These are phyloP conservation scores for Aquatica leii DNA, from an alignment of 2,888 invertebrate genomes.

Conservation along the genomic window DNA sequence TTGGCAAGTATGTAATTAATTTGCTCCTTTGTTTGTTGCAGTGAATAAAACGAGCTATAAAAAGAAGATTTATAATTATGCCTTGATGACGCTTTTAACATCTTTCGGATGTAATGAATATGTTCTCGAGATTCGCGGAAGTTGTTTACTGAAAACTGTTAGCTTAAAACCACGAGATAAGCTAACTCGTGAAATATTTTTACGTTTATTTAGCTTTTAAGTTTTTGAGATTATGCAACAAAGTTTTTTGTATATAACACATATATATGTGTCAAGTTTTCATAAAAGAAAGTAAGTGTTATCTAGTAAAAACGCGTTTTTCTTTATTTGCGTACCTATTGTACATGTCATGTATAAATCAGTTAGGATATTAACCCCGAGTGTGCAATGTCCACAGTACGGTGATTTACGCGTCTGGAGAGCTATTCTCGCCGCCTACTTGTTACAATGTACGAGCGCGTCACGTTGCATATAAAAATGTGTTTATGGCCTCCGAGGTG, in stretches of 20 bases:
- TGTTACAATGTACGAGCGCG: constrained; percentile 56
- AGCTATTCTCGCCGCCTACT: constrained; percentile 58
- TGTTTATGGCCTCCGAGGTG: constrained; percentile 57
- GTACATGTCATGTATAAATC: constrained; percentile 54
- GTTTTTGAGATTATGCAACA: constrained; percentile 27
- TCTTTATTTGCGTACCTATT: constrained; percentile 40
- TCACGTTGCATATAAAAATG: constrained; percentile 59
- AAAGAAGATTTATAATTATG: constrained; percentile 40
- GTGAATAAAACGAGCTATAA: constrained; percentile 26
- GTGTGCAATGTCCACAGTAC: constrained; percentile 58
- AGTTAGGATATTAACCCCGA: constrained; percentile 60
- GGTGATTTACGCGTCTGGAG: constrained; percentile 60
- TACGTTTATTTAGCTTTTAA: constrained; percentile 32
- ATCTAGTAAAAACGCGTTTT: constrained; percentile 12
- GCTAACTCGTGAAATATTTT: constrained; percentile 33
- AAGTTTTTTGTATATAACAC: constrained; percentile 15
- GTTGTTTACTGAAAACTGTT: constrained; percentile 30
- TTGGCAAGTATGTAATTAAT: constrained; percentile 12
- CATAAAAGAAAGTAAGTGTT: constrained; percentile 17
- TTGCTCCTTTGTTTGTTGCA: constrained; percentile 21
- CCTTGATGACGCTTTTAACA: constrained; percentile 39
- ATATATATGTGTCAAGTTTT: not conserved
- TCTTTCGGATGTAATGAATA: constrained; percentile 42
- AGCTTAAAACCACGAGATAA: constrained; percentile 29
- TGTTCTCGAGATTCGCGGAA: constrained; percentile 35